Conservation (phyloP, 1,140 invertebrate species). For the Heliconius eleuchia region DNA sequence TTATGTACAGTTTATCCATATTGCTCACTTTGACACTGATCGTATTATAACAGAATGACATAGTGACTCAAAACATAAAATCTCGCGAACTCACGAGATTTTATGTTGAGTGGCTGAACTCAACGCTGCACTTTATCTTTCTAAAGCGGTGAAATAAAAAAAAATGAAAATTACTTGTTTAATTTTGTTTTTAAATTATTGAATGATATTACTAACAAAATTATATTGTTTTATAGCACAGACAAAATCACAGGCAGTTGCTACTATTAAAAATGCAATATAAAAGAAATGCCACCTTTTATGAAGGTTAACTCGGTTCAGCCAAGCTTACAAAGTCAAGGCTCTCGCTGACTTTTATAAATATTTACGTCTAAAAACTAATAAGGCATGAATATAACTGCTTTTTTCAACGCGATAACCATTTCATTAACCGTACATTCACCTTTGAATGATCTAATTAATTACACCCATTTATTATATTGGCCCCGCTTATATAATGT, state of each 20-base stretch:
- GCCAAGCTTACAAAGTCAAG: conserved; percentile 6
- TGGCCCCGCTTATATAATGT: not conserved
- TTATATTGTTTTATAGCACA: not conserved
- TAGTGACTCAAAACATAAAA: not conserved
- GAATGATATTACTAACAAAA: no score
- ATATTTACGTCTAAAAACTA: conserved; percentile 26
- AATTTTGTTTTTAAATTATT: no score
- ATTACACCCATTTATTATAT: conserved; percentile 30
- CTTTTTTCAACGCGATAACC: conserved; percentile 30
- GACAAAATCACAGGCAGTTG: not conserved
- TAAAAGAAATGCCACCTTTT: not conserved
- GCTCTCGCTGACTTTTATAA: conserved; percentile 2
- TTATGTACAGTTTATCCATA: not conserved
- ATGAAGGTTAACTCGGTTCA: not conserved
- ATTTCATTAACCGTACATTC: conserved; percentile 32
- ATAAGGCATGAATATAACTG: conserved; percentile 26
- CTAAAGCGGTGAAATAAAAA: no score
- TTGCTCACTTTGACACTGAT: not conserved
- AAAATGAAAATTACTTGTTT: no score
- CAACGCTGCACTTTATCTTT: no score
- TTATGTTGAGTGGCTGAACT: no score
- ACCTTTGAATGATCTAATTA: conserved; percentile 25
- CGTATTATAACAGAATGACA: not conserved
- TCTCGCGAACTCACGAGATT: no score
- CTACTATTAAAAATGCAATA: not conserved